phyloP scores from a whole-genome alignment of 2,888 invertebrate species.

The Atrina japonica region DNA sequence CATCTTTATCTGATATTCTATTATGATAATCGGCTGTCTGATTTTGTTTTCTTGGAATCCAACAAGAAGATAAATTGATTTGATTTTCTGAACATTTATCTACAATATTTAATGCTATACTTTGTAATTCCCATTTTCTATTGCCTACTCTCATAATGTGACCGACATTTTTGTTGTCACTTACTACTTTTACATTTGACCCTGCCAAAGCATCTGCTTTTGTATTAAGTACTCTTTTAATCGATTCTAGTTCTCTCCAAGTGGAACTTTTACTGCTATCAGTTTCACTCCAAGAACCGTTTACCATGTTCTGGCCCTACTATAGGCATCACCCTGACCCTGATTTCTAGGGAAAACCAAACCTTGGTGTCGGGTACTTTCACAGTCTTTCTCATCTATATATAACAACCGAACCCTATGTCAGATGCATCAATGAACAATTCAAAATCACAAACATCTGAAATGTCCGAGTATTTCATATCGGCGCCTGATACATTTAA shows the following conservation, averaged over 20 bases:
- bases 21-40: slow-evolving; percentile 26
- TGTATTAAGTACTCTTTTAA: slow-evolving; percentile 21
- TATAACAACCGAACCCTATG: slow-evolving; percentile 36
- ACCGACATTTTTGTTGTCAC: slow-evolving; percentile 35
- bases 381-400: neutral
- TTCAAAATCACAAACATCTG: slow-evolving; percentile 6
- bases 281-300: slow-evolving; percentile 9
- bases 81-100: slow-evolving; percentile 3
- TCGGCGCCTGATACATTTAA: slow-evolving; percentile 23
- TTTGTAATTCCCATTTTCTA: slow-evolving; percentile 26
- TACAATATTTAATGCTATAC: slow-evolving; percentile 12
- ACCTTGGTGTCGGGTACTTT: neutral
- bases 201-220: neutral
- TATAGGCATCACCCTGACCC: too few relatives aligned
- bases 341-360: too few relatives aligned
- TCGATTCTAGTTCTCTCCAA: slow-evolving; percentile 36
- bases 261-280: slow-evolving; percentile 18
- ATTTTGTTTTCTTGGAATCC: slow-evolving; percentile 32
- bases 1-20: slow-evolving; percentile 26
- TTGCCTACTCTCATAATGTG: slow-evolving; percentile 30
- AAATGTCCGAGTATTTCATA: neutral
- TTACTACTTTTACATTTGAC: neutral
- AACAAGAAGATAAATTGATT: slow-evolving; percentile 15
- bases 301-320: too few relatives aligned
- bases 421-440: slow-evolving; percentile 29